Evolutionary conservation across 2,113 vertebrate genomes (phyloP).

Genomic region (Leptobrachium leishanense): DNA sequence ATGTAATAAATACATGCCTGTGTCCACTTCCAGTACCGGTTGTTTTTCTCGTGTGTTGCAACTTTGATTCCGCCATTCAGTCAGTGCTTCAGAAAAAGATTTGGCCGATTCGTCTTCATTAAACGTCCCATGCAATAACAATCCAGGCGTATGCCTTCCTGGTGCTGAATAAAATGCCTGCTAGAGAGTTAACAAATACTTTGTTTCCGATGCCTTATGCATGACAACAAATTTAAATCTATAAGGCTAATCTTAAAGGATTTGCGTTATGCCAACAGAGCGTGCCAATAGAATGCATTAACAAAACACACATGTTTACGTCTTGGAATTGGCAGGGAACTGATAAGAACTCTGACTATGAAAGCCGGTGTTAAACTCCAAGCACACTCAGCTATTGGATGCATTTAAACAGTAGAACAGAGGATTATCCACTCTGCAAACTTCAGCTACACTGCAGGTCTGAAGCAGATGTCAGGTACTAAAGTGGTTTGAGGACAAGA

Average conservation of each 20-base stretch:
- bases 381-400: background rate
- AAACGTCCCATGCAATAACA: slow-evolving; percentile 67
- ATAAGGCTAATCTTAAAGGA: background rate
- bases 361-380: background rate
- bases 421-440: background rate
- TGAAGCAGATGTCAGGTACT: background rate
- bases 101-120: slow-evolving; percentile 73
- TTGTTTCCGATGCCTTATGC: background rate
- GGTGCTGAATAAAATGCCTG: slow-evolving; percentile 52
- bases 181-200: slow-evolving; percentile 52
- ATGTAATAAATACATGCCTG: slow-evolving; percentile 65
- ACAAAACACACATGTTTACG: background rate
- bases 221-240: background rate
- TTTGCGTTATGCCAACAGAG: slow-evolving; percentile 48
- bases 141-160: slow-evolving; percentile 6
- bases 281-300: background rate
- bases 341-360: background rate
- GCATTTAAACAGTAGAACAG: background rate
- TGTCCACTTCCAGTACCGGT: slow-evolving; percentile 6
- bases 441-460: background rate
- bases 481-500: background rate
- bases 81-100: slow-evolving; percentile 77
- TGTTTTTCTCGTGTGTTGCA: slow-evolving; percentile 6
- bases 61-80: slow-evolving; percentile 67
- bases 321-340: background rate